A percentile compares a stretch with the other conserved stretches of the same genome.
These are phyloP conservation scores for Amphiura filiformis DNA, from an alignment of 35 echinoderm and acorn worm genomes.

Conservation along the genomic window DNA sequence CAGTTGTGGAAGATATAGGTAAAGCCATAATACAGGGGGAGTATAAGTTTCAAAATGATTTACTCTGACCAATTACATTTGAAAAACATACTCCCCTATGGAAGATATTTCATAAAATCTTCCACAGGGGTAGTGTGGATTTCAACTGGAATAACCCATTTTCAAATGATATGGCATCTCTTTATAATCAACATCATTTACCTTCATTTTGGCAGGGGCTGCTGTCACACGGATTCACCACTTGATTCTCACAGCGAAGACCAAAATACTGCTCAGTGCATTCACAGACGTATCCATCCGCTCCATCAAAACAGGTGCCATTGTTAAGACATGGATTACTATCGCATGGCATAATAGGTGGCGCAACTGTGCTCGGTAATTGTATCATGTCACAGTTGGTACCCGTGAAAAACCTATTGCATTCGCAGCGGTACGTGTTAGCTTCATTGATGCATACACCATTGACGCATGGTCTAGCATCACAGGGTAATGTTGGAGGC, in stretches of 20 bases:
- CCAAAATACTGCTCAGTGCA: slow-evolving; percentile 47
- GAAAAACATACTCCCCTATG: no score
- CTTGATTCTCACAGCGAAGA: slow-evolving; percentile 44
- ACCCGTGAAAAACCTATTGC: slow-evolving; percentile 49
- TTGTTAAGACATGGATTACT: slow-evolving; percentile 68
- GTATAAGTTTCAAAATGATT: no score
- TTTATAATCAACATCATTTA: no score
- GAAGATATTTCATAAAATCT: no score
- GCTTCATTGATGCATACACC: slow-evolving; percentile 48
- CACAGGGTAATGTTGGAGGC: slow-evolving; percentile 40
- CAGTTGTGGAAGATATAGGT: no score
- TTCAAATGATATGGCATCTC: no score
- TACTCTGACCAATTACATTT: no score
- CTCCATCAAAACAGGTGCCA: slow-evolving; percentile 43
- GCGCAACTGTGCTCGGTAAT: neutral
- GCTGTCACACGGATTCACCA: slow-evolving; percentile 33
- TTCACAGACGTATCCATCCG: slow-evolving; percentile 28
- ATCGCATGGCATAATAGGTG: slow-evolving; percentile 45
- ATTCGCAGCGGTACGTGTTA: slow-evolving; percentile 50
- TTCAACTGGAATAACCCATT: no score
- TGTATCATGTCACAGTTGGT: neutral
- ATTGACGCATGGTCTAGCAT: slow-evolving; percentile 67
- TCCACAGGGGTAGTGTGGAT: no score
- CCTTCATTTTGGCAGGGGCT: slow-evolving; percentile 45
- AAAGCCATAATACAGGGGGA: no score